Conservation (phyloP, 2,888 invertebrate genomes). For the Tetramorium bicarinatum region DNA sequence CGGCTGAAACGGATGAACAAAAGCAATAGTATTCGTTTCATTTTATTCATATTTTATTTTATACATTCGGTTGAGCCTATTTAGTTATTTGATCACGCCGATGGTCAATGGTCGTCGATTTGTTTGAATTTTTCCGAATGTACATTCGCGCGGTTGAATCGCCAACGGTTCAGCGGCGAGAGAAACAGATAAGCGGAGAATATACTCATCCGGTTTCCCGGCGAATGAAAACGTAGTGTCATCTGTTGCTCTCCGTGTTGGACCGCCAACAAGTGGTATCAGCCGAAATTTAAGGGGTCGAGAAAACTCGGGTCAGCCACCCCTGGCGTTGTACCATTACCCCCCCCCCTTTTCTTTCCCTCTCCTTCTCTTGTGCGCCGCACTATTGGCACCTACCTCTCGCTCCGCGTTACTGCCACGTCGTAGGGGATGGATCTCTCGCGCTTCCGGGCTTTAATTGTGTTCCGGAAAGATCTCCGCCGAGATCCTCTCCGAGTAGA, state of each 20-base stretch:
- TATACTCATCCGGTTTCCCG: slow-evolving; percentile 48
- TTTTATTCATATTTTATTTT: background rate
- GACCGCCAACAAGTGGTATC: slow-evolving; percentile 81
- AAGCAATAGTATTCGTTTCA: background rate
- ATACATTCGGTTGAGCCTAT: background rate
- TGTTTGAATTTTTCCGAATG: slow-evolving; percentile 15
- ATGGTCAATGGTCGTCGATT: background rate
- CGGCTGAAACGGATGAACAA: background rate
- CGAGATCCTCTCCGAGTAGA: slow-evolving; percentile 71
- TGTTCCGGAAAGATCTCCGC: slow-evolving; percentile 74
- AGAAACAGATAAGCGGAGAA: slow-evolving; percentile 40
- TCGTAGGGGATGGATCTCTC: slow-evolving; percentile 65
- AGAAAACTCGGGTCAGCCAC: slow-evolving; percentile 71
- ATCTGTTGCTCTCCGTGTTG: slow-evolving; percentile 79
- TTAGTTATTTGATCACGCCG: background rate
- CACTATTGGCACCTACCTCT: slow-evolving; percentile 43
- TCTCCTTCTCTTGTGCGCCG: slow-evolving; percentile 35
- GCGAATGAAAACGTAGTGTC: slow-evolving; percentile 70
- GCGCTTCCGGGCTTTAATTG: slow-evolving; percentile 80
- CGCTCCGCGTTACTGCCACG: slow-evolving; percentile 34
- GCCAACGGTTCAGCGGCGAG: slow-evolving; percentile 8
- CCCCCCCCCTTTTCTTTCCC: slow-evolving; percentile 61
- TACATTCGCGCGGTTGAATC: slow-evolving; percentile 3
- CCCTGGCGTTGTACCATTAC: slow-evolving; percentile 66
- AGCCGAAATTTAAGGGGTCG: slow-evolving; percentile 80